Conservation (phyloP, 2,113 vertebrate species). For the Neolamprologus toae region DNA sequence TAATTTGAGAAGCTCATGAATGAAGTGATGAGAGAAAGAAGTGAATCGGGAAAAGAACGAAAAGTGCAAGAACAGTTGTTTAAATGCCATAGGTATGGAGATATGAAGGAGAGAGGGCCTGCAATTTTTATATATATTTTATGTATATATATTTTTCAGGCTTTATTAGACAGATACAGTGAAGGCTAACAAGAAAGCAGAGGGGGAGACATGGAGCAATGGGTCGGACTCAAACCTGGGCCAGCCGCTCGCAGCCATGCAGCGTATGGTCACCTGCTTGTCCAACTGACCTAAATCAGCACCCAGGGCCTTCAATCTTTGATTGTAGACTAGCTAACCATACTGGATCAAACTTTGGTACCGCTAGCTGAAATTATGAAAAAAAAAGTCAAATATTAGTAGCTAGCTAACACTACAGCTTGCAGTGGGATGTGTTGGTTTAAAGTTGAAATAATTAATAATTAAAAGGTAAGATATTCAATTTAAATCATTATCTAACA, state of each 20-base stretch:
- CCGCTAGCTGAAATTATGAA: accelerated
- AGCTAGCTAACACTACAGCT: not conserved
- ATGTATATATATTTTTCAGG: not conserved
- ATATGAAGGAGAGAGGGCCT: not conserved
- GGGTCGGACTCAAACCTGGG: accelerated
- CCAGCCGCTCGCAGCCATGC: not conserved
- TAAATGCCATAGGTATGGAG: not conserved
- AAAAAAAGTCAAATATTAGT: not conserved
- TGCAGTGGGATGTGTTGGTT: not conserved
- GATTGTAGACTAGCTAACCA: not conserved
- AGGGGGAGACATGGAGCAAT: not conserved
- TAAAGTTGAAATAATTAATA: not conserved
- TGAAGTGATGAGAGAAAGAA: not conserved
- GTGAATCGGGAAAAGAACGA: not conserved
- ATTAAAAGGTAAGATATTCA: not conserved
- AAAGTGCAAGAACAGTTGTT: not conserved
- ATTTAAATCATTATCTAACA: not conserved
- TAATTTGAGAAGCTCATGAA: not conserved
- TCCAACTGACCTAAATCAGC: not conserved
- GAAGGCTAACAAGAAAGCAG: not conserved
- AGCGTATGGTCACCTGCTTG: accelerated
- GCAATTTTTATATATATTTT: not conserved
- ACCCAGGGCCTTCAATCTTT: not conserved
- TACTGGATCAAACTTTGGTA: not conserved
- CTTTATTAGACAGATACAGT: not conserved